Base-by-base conservation (phyloP, 2,888 invertebrate genomes). In the Drosophila atroscutellata region DNA sequence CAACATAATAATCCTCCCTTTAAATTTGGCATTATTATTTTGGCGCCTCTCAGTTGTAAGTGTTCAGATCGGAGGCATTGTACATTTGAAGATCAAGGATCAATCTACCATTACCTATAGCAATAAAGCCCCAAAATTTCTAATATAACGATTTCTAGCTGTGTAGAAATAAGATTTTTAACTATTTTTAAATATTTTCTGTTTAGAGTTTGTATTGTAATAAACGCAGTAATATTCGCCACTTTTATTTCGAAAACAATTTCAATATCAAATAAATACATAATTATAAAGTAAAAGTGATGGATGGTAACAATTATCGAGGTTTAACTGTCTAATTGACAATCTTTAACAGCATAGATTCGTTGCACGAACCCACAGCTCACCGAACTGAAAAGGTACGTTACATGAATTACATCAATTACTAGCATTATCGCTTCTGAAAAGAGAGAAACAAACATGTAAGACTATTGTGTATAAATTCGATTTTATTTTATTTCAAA, bases 381-480 rank as follows among this genome's bases (percentile, higher is more conserved):
- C 24, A 24, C 26, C 26, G 0, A 26, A 0, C 26, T 26, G 26
- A 26, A 26, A 26, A 26, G 26, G 26, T 26, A 5, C 26, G 28
- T 1, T 6, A 6, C 28, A 26, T 24, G 1, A 26, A 13, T 9
- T 8, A 36, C 20, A 51, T 47, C 28, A 55, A 8, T 24, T 20
- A 57, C 28, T 50, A n/a, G 67, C n/a, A 63, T 34, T 57, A 49
- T 15, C 18, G 70, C 45, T 34, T 55, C 80, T 82, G 81, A 69
- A 86, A 86, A 58, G 73, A 82, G 42, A 76, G 34, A 73, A 59
- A 56, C 15, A 36, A 50, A 45, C 28, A 15, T 30, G 7, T 62
- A 56, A 57, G 20, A 6, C 8, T 32, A 18, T n/a, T 28, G n/a
- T n/a, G 36, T 13, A 68, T 42, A 36, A 68, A 39, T 39, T 24